A percentile compares a stretch with the other conserved stretches of the same genome.
phyloP scores from a whole-genome alignment of 2,113 vertebrate species.

The Ciconia boyciana region DNA sequence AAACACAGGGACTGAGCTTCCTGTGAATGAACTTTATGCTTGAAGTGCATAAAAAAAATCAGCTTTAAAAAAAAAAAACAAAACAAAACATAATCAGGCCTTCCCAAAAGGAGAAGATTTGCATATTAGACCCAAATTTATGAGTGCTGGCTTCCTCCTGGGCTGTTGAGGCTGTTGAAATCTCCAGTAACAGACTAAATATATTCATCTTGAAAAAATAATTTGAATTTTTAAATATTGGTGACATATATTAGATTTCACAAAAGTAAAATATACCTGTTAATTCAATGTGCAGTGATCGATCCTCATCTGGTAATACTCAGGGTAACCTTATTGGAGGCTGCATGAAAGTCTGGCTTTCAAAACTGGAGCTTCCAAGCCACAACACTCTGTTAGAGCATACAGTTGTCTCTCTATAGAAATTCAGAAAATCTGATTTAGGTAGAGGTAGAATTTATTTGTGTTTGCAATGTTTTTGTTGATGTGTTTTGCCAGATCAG shows the following conservation, averaged over 20 bases:
- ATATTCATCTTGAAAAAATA: background rate
- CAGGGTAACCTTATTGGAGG: background rate
- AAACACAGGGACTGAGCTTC: background rate
- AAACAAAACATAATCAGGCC: background rate
- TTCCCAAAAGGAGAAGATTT: slow-evolving; percentile 3
- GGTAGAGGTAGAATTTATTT: background rate
- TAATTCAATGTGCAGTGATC: slow-evolving; percentile 25
- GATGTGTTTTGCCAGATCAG: background rate
- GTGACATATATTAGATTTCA: slow-evolving; percentile 46
- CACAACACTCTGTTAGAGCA: background rate
- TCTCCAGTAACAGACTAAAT: slow-evolving; percentile 16
- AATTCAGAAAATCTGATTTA: background rate
- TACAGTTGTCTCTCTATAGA: background rate
- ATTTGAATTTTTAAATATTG: slow-evolving; percentile 43
- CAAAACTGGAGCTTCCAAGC: background rate
- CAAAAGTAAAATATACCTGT: slow-evolving; percentile 45
- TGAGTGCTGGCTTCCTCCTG: background rate
- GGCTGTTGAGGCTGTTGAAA: slow-evolving; percentile 15
- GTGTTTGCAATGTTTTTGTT: background rate
- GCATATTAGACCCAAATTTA: background rate
- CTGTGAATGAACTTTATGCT: background rate
- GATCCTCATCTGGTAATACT: background rate
- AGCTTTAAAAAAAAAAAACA: slow-evolving; percentile 14
- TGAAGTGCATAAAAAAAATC: background rate
- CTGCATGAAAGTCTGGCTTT: background rate